Conservation (phyloP, 2,888 invertebrate species). For the Scaptomyza tumidula region DNA sequence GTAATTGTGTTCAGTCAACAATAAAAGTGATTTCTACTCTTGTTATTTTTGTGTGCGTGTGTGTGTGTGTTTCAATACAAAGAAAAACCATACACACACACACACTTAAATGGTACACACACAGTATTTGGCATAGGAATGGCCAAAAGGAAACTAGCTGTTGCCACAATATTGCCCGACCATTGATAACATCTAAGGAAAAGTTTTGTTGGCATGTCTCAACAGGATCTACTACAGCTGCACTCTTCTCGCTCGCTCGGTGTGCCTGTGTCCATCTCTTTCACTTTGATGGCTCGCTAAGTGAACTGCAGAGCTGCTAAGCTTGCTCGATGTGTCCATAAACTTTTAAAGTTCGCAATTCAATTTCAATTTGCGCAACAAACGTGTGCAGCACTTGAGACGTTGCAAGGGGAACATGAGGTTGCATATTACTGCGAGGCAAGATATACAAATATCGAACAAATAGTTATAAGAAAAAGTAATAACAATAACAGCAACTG, state of each 20-base stretch:
- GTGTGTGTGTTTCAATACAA: conserved; percentile 11
- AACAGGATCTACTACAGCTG: conserved; percentile 10
- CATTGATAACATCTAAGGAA: conserved; percentile 26
- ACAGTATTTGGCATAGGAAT: conserved; percentile 2
- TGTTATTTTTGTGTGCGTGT: conserved; percentile 11
- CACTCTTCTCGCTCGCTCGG: neutral
- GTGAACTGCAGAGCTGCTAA: conserved; percentile 29
- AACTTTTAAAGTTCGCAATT: conserved; percentile 78
- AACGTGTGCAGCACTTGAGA: conserved; percentile 40
- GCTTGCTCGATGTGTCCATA: conserved; percentile 57
- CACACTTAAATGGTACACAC: neutral
- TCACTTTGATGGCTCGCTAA: conserved; percentile 28
- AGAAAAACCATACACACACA: conserved; percentile 22
- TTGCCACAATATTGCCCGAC: conserved; percentile 22
- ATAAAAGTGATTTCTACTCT: conserved; percentile 63
- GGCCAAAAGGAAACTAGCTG: conserved; percentile 12
- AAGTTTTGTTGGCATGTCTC: conserved; percentile 30
- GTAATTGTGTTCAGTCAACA: conserved; percentile 74
- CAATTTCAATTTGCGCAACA: conserved; percentile 74
- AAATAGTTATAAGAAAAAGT: conserved; percentile 57
- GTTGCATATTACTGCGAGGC: conserved; percentile 22
- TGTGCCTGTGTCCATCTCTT: neutral
- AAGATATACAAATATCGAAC: conserved; percentile 36
- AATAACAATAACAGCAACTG: conserved; percentile 28
- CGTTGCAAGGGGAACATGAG: neutral